Percentiles rank a stretch among this genome's conserved stretches.
These are phyloP conservation scores for Tipula helvola DNA, from an alignment of 2,888 invertebrate species.

Conservation along the genomic window DNA sequence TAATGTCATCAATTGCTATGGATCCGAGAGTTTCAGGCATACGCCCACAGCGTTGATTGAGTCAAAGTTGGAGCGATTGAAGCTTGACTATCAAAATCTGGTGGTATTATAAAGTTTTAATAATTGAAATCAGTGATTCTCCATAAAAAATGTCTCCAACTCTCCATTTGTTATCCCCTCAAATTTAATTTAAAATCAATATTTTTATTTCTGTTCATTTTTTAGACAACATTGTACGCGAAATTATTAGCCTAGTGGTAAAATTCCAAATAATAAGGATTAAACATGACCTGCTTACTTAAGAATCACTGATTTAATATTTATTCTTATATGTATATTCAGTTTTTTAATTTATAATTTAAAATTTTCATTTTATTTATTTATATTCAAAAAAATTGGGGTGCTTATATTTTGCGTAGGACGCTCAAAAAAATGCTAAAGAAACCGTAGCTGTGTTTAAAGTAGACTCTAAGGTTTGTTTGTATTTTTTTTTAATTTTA, in stretches of 20 bases:
- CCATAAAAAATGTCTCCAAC: background rate
- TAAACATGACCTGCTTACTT: background rate
- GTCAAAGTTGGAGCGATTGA: conserved; percentile 58
- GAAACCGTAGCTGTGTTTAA: conserved; percentile 43
- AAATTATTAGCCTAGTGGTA: too few relatives aligned
- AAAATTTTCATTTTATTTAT: conserved; percentile 19
- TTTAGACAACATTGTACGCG: too few relatives aligned
- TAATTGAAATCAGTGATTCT: background rate
- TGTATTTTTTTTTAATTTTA: background rate
- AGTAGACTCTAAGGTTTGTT: conserved; percentile 37
- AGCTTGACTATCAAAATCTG: conserved; percentile 48
- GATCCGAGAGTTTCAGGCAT: background rate
- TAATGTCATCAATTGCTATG: conserved; percentile 56
- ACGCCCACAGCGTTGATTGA: background rate
- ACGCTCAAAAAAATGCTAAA: conserved; percentile 38
- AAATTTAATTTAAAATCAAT: too few relatives aligned
- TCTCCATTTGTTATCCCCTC: background rate
- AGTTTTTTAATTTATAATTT: conserved; percentile 18
- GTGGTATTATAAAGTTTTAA: conserved; percentile 31
- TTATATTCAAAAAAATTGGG: background rate
- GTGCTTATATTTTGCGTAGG: conserved; percentile 9
- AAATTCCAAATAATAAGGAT: too few relatives aligned
- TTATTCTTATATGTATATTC: background rate
- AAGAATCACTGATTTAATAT: background rate
- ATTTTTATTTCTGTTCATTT: too few relatives aligned